A percentile compares a stretch with the other conserved stretches of the same genome.
Evolutionary conservation across 2,888 invertebrate species (phyloP).

Genomic region (Reticulitermes lucifugus): DNA sequence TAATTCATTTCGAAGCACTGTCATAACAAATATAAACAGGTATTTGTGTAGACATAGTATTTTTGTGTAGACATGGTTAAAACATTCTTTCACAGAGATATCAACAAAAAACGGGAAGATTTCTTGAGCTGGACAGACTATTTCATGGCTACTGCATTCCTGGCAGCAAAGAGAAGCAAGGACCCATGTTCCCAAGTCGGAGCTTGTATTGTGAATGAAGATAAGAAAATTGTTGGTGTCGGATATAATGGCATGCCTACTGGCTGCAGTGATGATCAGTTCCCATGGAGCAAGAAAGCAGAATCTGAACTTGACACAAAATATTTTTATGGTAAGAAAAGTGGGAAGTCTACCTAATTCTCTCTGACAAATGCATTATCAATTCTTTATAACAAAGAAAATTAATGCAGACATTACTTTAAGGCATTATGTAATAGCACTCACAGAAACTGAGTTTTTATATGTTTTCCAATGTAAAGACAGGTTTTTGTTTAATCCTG

Average conservation of each 20-base stretch:
- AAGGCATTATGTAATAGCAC: too few species aligned
- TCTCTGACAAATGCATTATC: too few species aligned
- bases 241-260: conserved; percentile 98
- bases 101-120: conserved; percentile 68
- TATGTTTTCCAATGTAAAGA: too few species aligned
- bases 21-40: too few species aligned
- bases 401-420: too few species aligned
- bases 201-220: conserved; percentile 90
- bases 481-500: too few species aligned
- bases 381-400: too few species aligned
- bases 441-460: too few species aligned
- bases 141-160: conserved; percentile 93
- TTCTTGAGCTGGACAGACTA: conserved; percentile 93
- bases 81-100: conserved; percentile 35
- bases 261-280: conserved; percentile 87
- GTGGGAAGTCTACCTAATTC: too few species aligned
- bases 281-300: conserved; percentile 87
- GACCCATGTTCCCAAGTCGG: conserved; percentile 95
- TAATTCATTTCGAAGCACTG: too few species aligned
- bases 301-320: conserved; percentile 77
- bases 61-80: too few species aligned
- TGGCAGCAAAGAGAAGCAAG: conserved; percentile 94
- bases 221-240: conserved; percentile 89
- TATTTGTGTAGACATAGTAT: too few species aligned
- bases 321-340: conserved; percentile 81